phyloP scores from a whole-genome alignment of 2,888 invertebrate genomes.

The Steinernema hermaphroditum region DNA sequence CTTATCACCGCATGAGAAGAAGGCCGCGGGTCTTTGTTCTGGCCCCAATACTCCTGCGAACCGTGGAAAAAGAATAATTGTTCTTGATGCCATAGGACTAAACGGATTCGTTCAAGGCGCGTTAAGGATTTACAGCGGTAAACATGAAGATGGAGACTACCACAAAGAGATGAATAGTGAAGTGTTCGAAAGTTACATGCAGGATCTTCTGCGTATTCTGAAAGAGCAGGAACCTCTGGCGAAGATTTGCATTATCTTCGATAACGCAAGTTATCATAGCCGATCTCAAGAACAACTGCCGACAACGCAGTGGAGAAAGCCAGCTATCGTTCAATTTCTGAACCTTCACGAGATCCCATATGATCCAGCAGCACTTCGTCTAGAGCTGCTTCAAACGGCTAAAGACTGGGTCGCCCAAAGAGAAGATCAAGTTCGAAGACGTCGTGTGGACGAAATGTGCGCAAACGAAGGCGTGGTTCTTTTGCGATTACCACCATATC shows the following conservation, averaged over 20 bases:
- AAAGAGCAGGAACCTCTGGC: neutral
- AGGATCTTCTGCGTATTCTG: neutral
- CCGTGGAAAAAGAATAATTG: neutral
- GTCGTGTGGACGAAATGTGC: neutral
- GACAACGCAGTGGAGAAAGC: neutral
- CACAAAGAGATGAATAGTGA: neutral
- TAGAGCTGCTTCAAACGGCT: neutral
- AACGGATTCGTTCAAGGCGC: neutral
- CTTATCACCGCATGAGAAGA: neutral
- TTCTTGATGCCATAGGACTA: neutral
- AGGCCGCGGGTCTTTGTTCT: neutral
- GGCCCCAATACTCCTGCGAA: neutral
- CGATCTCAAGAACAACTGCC: neutral
- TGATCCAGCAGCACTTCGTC: neutral
- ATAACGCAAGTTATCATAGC: neutral
- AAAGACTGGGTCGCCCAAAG: neutral
- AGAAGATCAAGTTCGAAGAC: neutral
- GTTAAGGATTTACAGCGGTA: neutral
- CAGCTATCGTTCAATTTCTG: neutral
- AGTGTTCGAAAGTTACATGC: neutral
- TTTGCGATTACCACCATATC: neutral
- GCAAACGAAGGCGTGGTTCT: neutral
- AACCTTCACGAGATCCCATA: neutral
- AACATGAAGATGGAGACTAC: neutral
- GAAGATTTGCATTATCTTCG: neutral